These are phyloP conservation scores for Leucopsar rothschildi DNA, from an alignment of 2,113 vertebrate species.

Conservation along the genomic window DNA sequence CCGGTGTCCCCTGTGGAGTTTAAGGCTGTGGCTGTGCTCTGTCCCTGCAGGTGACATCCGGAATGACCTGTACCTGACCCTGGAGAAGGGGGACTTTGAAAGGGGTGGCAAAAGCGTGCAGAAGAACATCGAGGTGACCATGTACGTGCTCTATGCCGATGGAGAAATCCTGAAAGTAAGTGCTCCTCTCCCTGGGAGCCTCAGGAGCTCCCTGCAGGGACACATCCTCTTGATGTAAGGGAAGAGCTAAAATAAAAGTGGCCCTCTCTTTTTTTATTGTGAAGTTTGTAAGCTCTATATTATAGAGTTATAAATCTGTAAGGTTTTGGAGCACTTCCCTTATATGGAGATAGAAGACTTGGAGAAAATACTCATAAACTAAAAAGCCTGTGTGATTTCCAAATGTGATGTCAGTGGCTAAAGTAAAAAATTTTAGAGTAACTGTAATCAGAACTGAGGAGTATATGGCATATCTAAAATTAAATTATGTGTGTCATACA, in stretches of 20 bases:
- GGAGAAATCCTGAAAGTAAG: conserved; percentile 87
- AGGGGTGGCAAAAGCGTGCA: conserved; percentile 97
- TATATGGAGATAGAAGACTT: neutral
- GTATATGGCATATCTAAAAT: neutral
- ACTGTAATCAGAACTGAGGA: neutral
- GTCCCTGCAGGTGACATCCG: conserved; percentile 85
- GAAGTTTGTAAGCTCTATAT: neutral
- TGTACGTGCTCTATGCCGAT: conserved; percentile 92
- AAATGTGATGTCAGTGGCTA: neutral
- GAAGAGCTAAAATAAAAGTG: neutral
- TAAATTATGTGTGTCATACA: neutral
- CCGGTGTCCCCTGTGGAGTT: neutral
- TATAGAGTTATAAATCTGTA: neutral
- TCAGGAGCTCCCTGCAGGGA: neutral
- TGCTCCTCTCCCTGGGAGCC: neutral
- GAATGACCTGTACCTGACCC: conserved; percentile 92
- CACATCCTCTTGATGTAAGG: neutral
- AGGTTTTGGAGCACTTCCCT: neutral
- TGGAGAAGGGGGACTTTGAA: conserved; percentile 95
- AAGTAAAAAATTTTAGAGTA: neutral
- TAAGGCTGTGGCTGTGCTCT: neutral
- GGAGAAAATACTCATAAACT: neutral
- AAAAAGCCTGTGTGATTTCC: neutral
- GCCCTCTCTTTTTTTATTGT: neutral
- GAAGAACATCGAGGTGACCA: conserved; percentile 96